Evolutionary conservation across 2,797 vertebrate genomes (phyloP).

Genomic region (Typhlichthys eigenmanni): DNA sequence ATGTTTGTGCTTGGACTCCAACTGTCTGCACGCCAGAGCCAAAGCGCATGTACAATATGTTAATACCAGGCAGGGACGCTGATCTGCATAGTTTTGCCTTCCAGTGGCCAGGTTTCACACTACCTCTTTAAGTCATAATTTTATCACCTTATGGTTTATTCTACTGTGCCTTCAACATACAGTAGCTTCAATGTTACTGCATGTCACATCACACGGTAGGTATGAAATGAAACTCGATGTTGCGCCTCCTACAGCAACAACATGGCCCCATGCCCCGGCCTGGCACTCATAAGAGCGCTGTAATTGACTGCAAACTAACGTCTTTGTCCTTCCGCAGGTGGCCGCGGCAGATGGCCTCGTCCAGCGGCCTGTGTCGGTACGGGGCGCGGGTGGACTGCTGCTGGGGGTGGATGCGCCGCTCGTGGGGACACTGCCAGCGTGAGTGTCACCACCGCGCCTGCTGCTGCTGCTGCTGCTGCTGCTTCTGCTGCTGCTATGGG

Average conservation of each 20-base stretch:
- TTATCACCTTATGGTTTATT: too few species aligned
- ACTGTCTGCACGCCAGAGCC: too few species aligned
- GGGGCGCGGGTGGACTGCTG: constrained; percentile 94
- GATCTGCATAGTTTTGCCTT: too few species aligned
- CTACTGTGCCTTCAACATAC: too few species aligned
- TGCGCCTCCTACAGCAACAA: constrained; percentile 10
- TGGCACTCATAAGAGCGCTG: constrained; percentile 40
- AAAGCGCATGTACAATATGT: too few species aligned
- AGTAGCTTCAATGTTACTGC: too few species aligned
- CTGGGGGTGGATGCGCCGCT: constrained; percentile 92
- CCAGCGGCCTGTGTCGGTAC: constrained; percentile 89
- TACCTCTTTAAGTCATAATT: too few species aligned
- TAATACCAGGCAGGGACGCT: too few species aligned
- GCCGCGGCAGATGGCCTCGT: constrained; percentile 87
- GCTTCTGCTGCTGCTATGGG: constrained; percentile 29
- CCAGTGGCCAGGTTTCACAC: too few species aligned
- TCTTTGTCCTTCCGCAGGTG: constrained; percentile 82
- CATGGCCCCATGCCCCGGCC: constrained; percentile 23
- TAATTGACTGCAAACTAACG: constrained; percentile 57
- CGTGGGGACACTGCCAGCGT: constrained; percentile 97
- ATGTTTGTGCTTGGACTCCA: too few species aligned
- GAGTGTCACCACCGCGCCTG: constrained; percentile 77
- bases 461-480: constrained; percentile 45
- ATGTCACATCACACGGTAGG: too few species aligned
- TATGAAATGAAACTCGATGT: too few species aligned